Evolutionary conservation across 2,797 vertebrate genomes (phyloP).

Genomic region (Sylvia borin): DNA sequence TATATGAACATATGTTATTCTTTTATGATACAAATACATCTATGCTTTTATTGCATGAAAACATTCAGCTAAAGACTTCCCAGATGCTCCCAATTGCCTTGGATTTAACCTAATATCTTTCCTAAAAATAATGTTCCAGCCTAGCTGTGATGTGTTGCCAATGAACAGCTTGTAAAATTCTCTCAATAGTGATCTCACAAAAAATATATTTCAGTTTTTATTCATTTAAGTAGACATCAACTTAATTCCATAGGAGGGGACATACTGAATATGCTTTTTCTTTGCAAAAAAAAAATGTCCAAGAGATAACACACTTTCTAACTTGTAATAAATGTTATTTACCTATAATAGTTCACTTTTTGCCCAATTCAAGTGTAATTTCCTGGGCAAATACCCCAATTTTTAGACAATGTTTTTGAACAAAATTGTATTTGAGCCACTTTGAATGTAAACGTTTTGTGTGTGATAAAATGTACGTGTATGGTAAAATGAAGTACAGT

Average conservation of each 20-base stretch:
- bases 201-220: background rate
- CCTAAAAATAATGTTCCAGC: background rate
- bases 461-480: background rate
- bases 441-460: background rate
- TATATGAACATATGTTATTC: background rate
- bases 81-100: background rate
- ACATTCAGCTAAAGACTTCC: background rate
- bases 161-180: background rate
- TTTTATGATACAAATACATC: background rate
- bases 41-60: background rate
- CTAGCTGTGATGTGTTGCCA: background rate
- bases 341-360: background rate
- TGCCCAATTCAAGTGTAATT: background rate
- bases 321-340: background rate
- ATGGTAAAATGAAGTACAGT: background rate
- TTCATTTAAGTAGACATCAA: background rate
- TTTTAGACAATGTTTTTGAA: background rate
- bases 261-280: background rate
- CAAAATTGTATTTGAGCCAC: background rate
- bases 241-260: background rate
- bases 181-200: background rate
- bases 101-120: background rate
- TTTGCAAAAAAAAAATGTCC: background rate
- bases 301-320: background rate
- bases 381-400: background rate